Percentiles rank a stretch among this genome's conserved stretches.
Conservation (phyloP, 2,113 vertebrate species). For the Spea bombifrons region DNA sequence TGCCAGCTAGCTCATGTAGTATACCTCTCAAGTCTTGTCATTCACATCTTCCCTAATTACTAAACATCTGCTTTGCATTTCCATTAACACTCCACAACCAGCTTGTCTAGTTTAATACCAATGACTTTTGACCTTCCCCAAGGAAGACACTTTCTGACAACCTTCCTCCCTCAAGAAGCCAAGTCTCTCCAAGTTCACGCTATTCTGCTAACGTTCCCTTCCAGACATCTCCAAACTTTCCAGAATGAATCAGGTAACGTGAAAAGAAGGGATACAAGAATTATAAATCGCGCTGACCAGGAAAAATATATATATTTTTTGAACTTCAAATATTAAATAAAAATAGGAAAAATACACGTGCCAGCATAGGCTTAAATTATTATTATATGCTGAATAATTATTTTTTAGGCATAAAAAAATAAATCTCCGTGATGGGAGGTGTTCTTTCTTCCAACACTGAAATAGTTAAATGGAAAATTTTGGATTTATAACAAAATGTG, state of each 20-base stretch:
- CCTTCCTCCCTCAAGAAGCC: slow-evolving; percentile 70
- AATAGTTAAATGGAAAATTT: too few relatives aligned
- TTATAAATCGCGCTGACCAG: too few relatives aligned
- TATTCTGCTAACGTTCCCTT: slow-evolving; percentile 34
- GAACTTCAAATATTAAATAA: too few relatives aligned
- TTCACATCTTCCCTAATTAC: slow-evolving; percentile 99
- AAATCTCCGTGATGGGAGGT: too few relatives aligned
- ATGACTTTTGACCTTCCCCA: slow-evolving; percentile 91
- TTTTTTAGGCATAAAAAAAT: too few relatives aligned
- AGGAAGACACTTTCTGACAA: slow-evolving; percentile 86
- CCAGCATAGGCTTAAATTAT: too few relatives aligned
- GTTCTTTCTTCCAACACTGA: too few relatives aligned
- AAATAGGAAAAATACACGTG: too few relatives aligned
- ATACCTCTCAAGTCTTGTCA: slow-evolving; percentile 94
- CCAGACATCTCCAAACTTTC: slow-evolving; percentile 26
- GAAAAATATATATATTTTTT: too few relatives aligned
- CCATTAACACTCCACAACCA: slow-evolving; percentile 90
- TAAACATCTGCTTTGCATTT: slow-evolving; percentile 98
- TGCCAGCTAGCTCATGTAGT: slow-evolving; percentile 84
- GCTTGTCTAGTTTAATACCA: slow-evolving; percentile 93
- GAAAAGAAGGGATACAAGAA: too few relatives aligned
- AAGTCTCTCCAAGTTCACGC: slow-evolving; percentile 48
- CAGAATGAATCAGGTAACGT: not conserved
- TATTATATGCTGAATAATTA: too few relatives aligned
- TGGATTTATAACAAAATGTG: too few relatives aligned